Evolutionary conservation across 2,113 vertebrate genomes (phyloP).

Genomic region (Castor canadensis): DNA sequence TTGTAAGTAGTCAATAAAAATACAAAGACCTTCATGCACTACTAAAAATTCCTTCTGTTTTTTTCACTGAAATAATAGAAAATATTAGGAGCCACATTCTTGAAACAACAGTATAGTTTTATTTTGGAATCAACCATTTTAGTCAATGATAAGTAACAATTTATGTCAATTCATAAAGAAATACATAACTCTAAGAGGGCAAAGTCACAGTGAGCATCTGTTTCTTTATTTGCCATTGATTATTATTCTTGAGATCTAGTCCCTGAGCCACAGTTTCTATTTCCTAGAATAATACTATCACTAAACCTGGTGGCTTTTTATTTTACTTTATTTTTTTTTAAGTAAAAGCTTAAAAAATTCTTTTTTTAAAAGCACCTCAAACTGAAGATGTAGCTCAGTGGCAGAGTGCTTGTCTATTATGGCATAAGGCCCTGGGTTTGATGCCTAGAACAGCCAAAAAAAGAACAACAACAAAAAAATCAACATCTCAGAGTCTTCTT

Average conservation of each 20-base stretch:
- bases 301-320: not conserved
- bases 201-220: conserved; percentile 39
- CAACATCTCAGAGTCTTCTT: not conserved
- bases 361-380: not conserved
- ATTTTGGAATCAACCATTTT: conserved; percentile 76
- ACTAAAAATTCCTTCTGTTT: conserved; percentile 63
- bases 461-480: too few relatives aligned
- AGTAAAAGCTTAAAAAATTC: conserved; percentile 12
- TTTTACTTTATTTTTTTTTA: conserved; percentile 50
- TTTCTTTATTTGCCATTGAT: conserved; percentile 53
- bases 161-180: conserved; percentile 62
- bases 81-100: conserved; percentile 71
- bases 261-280: not conserved
- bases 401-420: not conserved
- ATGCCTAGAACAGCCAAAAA: too few relatives aligned
- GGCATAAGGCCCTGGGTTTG: not conserved
- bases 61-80: conserved; percentile 71
- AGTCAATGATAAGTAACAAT: conserved; percentile 69
- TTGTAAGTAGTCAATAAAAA: conserved; percentile 78
- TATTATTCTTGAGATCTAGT: conserved; percentile 42
- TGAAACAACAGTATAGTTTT: conserved; percentile 76
- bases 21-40: conserved; percentile 59
- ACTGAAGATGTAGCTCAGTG: not conserved
- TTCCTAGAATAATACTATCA: conserved; percentile 30
- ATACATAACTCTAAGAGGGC: conserved; percentile 15